Base-by-base conservation (phyloP, 2,888 invertebrate genomes). In the Erebia aethiops region DNA sequence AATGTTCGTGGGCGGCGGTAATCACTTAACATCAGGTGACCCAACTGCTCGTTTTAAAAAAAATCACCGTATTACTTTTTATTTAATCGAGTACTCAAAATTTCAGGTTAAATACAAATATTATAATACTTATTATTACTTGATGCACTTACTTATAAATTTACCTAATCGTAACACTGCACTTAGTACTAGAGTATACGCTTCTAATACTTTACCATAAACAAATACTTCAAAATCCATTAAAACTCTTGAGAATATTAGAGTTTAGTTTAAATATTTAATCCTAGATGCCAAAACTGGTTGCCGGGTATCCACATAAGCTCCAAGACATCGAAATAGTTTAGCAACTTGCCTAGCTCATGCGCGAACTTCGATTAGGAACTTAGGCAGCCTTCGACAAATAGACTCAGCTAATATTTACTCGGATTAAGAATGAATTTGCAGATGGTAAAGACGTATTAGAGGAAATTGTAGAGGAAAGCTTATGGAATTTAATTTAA, bases 381-480 rank as follows among this genome's bases (percentile, higher is more conserved):
- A 78, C 72, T 78, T 77, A 69, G 77, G 70, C 73, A 73, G 66
- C 57, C 66, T 75, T 73, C 67, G 66, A 70, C 69, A 76, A 78
- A 74, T 74, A 75, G 58, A 77, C 71, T 72, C 67, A 70, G 71
- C 71, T 72, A 77, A 76, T 78, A 74, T 75, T 75, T 75, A 75
- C 71, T 61, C 49, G 46, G 66, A 65, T 64, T 69, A 65, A 65
- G 57, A 62, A 62, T 62, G 21, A 21, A 49, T 62, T 49, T 62
- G 49, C 46, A 49, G 62, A 62, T 49, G 62, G 61, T 54, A 61
- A 61, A n/a, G 11, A 46, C 10, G 43, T 8, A 62, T 62, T 18
- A 62, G 46, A 49, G 46, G 46, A 62, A 62, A 13, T 13, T 49
- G 21, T 2, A 49, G 21, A 11, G 18, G 13, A 16, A 14, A 10